A percentile compares a stretch with the other conserved stretches of the same genome.
These are phyloP conservation scores for Didymodactylos carnosus DNA, from an alignment of 2,888 invertebrate genomes.

Conservation along the genomic window DNA sequence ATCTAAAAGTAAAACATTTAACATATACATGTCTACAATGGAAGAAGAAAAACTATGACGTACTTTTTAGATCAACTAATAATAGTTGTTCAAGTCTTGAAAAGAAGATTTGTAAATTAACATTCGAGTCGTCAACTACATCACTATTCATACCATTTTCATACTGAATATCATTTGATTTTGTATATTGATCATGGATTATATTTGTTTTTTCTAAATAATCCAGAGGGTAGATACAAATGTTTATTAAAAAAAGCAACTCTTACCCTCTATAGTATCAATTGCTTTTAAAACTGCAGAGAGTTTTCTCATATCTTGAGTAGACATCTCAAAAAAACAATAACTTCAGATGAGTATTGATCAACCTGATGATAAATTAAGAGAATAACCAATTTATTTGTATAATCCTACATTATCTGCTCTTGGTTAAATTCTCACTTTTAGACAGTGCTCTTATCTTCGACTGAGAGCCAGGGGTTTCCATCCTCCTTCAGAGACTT, in stretches of 20 bases:
- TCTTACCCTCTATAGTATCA: neutral
- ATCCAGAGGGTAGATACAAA: neutral
- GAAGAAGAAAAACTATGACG: neutral
- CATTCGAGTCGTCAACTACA: neutral
- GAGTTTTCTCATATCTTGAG: neutral
- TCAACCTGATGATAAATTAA: no score
- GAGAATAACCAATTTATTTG: no score
- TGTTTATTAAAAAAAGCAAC: no score
- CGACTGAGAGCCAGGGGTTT: no score
- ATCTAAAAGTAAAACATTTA: neutral
- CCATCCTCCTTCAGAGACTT: no score
- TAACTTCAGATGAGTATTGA: no score
- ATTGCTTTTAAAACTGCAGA: neutral
- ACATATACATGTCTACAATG: neutral
- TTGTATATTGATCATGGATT: neutral
- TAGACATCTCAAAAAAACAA: neutral
- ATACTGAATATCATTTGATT: neutral
- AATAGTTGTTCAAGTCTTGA: neutral
- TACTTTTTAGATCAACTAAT: neutral
- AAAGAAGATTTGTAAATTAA: neutral
- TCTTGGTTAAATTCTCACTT: no score
- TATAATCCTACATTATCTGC: no score
- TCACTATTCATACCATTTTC: neutral
- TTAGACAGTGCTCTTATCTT: no score
- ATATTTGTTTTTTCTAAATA: neutral